Evolutionary conservation across 1,140 invertebrate species (phyloP).

Genomic region (Whitmania pigra): DNA sequence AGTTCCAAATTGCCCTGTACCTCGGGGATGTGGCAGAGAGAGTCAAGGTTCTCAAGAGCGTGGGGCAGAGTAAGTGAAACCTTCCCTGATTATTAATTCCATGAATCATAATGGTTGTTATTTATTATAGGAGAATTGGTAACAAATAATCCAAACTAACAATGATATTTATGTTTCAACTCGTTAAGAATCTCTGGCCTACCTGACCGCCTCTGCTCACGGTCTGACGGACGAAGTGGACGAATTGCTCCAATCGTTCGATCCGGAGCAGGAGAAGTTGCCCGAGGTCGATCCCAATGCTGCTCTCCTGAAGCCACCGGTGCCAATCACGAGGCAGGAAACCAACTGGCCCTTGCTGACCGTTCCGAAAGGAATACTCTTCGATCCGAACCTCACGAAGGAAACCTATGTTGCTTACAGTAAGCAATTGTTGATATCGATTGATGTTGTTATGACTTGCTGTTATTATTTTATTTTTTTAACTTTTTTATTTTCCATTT

Average conservation of each 20-base stretch:
- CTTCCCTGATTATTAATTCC: no score
- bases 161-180: no score
- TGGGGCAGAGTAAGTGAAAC: conserved; percentile 46
- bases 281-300: conserved; percentile 64
- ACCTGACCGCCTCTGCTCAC: conserved; percentile 88
- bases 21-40: conserved; percentile 82
- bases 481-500: no score
- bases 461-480: no score
- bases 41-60: conserved; percentile 66
- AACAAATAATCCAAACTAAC: background rate
- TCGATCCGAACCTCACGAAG: conserved; percentile 51
- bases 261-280: conserved; percentile 53
- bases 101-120: no score
- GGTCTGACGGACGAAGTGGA: conserved; percentile 68
- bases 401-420: conserved; percentile 15
- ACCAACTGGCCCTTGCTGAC: conserved; percentile 92
- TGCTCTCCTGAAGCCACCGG: conserved; percentile 65
- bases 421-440: no score
- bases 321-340: conserved; percentile 65
- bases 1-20: conserved; percentile 85
- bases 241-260: conserved; percentile 52
- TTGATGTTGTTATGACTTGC: no score
- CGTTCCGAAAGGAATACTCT: conserved; percentile 68
- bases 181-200: conserved; percentile 58
- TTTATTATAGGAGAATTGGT: background rate